A percentile compares a stretch with the other conserved stretches of the same genome.
phyloP scores from a whole-genome alignment of 2,888 invertebrate species.

The Ennomos erosarius region DNA sequence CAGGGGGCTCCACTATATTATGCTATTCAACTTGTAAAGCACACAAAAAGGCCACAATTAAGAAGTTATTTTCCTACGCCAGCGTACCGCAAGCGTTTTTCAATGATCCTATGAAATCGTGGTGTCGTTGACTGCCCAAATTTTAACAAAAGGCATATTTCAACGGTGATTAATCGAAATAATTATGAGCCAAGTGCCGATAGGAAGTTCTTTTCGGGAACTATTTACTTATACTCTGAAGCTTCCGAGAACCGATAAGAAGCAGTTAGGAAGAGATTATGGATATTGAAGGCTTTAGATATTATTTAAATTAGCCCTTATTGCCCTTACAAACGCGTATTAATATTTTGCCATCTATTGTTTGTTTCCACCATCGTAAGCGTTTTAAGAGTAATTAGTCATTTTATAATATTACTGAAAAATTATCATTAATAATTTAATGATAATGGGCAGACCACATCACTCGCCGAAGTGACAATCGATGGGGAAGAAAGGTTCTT shows the following conservation, averaged over 20 bases:
- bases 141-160: constrained; percentile 26
- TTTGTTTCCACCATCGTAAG: no score
- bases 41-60: no score
- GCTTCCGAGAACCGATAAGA: constrained; percentile 24
- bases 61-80: background rate
- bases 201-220: constrained; percentile 22
- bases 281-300: constrained; percentile 7
- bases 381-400: no score
- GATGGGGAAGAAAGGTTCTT: no score
- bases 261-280: constrained; percentile 16
- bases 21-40: no score
- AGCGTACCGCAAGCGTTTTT: background rate
- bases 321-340: no score
- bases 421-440: no score
- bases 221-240: constrained; percentile 17
- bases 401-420: no score
- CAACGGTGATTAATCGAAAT: constrained; percentile 30
- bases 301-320: background rate
- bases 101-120: constrained; percentile 3
- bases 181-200: constrained; percentile 23
- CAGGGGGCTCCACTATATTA: no score
- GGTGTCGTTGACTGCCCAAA: constrained; percentile 7
- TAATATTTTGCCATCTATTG: no score
- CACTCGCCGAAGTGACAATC: no score
- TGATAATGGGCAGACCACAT: no score